phyloP scores from a whole-genome alignment of 2,797 vertebrate genomes.

The Scolopax rusticola region DNA sequence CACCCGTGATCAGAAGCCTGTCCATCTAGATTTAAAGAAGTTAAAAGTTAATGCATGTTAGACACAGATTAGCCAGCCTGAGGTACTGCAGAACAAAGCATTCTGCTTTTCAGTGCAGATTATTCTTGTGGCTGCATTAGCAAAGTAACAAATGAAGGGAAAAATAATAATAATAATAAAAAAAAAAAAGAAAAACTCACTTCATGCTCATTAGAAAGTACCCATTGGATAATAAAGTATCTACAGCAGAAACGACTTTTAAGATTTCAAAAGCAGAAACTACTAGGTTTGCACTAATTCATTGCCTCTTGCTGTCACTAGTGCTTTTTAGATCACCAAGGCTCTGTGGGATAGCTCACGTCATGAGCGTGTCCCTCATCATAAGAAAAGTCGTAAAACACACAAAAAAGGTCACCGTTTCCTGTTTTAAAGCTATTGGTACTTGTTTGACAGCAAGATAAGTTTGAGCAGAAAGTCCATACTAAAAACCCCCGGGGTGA shows the following conservation, averaged over 20 bases:
- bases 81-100: neutral
- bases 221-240: neutral
- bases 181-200: neutral
- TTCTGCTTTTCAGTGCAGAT: neutral
- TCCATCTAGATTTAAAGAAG: neutral
- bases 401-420: neutral
- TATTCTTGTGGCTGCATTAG: neutral
- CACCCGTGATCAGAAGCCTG: neutral
- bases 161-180: neutral
- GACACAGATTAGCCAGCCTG: neutral
- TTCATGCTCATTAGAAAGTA: neutral
- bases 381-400: neutral
- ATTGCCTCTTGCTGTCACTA: neutral
- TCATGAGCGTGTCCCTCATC: neutral
- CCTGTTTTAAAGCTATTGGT: neutral
- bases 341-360: neutral
- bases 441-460: neutral
- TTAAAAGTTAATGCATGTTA: neutral
- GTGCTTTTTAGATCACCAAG: neutral
- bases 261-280: neutral
- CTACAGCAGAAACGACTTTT: neutral
- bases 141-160: neutral
- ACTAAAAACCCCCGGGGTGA: constrained; percentile 34
- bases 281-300: neutral
- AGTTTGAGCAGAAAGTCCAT: neutral